Evolutionary conservation across 2,797 vertebrate species (phyloP).

Genomic region (Buceros bicornis): DNA sequence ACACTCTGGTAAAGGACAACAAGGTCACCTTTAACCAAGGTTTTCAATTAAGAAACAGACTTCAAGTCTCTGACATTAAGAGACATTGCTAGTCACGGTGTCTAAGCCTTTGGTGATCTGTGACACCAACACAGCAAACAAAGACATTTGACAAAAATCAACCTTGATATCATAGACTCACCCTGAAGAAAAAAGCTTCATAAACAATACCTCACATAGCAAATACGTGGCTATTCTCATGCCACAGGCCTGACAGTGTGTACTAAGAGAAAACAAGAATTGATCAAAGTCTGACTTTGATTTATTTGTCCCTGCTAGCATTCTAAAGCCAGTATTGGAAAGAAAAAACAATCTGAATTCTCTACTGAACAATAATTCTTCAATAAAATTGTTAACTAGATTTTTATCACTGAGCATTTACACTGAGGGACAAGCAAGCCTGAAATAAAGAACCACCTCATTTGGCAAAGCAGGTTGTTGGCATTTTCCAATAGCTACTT

Average conservation of each 20-base stretch:
- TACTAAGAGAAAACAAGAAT: slow-evolving; percentile 7
- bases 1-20: neutral
- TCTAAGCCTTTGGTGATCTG: neutral
- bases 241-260: neutral
- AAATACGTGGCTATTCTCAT: neutral
- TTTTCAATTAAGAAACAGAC: neutral
- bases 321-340: neutral
- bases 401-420: neutral
- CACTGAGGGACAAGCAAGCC: neutral
- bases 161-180: neutral
- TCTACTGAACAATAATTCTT: neutral
- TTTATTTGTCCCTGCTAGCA: neutral
- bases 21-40: neutral
- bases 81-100: neutral
- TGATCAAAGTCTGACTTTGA: neutral
- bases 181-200: neutral
- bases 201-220: neutral
- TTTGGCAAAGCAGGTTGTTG: neutral
- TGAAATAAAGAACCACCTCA: neutral
- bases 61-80: neutral
- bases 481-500: neutral
- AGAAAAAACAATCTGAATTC: neutral
- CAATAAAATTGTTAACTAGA: neutral
- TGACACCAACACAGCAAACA: neutral
- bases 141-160: neutral